Base-by-base conservation (phyloP, 1,140 invertebrate genomes). In the Contarinia nasturtii region DNA sequence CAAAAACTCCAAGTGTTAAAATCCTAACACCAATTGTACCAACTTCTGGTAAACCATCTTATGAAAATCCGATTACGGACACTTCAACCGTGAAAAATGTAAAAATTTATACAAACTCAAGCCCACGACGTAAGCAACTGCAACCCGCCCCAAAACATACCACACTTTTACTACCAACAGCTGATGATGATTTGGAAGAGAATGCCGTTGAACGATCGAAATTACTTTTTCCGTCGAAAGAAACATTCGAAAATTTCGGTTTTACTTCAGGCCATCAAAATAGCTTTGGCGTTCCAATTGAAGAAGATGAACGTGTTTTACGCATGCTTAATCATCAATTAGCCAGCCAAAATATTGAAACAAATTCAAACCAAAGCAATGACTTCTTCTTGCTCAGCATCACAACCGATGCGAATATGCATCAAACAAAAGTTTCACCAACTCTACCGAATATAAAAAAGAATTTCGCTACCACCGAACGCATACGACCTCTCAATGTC, bases 201-300 rank as follows among this genome's bases (percentile, higher is more conserved):
- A 33, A 27, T 17, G 14, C 14, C 20, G 22, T 21, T 19, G 43
- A 44, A 44, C 27, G 27, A 27, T n/a, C 21, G 10, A 22, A 44
- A 33, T n/a, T 44, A 8, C 8, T 44, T 2, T 33, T 44, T 14
- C 43, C 7, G 48, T 50, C 17, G 51, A 59, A 57, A 33, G 59
- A 58, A 36, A 59, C 61, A 33, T 49, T 57, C 7, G 58, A 61
- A 21, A 56, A 59, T 15, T 58, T 67, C 41, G 64, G 66, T 27
- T 74, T 74, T 50, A 73, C 71, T 12, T 74, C 72, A 15, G 72
- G 72, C 11, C 72, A 74, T 58, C 72, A 73, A 50, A 74, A 74
- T 51, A 63, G 70, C 38, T 74, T 74, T 49, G 72, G 71, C 34
- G 65, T 74, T 36, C 70, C 71, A 47, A 70, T 74, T 20, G 72